Evolutionary conservation across 30 jellyfish, hydroid and myxozoan genomes (phyloP), one percentile per base, ranked within the genome.

Genomic region (Calvadosia cruxmelitensis): DNA sequence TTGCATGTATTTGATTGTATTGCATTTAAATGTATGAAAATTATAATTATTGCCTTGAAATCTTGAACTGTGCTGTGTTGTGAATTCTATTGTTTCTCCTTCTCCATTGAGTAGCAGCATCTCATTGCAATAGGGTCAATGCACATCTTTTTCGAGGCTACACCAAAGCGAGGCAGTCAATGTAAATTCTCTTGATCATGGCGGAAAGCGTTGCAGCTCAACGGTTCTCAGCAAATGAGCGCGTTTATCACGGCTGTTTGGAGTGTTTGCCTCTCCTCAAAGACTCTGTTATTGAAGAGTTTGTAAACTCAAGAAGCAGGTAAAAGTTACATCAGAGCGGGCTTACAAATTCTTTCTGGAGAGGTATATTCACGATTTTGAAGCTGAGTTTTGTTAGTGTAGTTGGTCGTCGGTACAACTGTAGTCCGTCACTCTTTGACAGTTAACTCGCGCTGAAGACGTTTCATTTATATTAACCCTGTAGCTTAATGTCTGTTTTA

Each of bases 91-190:
- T n/a, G n/a, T n/a, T n/a, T n/a, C n/a, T n/a, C n/a, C n/a, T n/a
- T n/a, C n/a, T n/a, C n/a, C n/a, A n/a, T n/a, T n/a, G n/a, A n/a
- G n/a, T n/a, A n/a, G n/a, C n/a, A n/a, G n/a, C n/a, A n/a, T n/a
- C n/a, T 42, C 20, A 20, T 42, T 20, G 20, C 57, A 10, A 42
- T 42, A 42, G 57, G 57, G 15, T 42, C 57, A 42, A 5, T 42
- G 57, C 57, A 42, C 57, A 42, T 42, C 57, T 42, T 42, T 42
- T 42, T 42, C 57, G 57, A 42, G 57, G 57, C 57, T 42, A 20
- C 57, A 42, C 20, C 57, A 42, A 42, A 42, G 57, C 57, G 57
- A 42, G 57, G 57, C 20, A 42, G 57, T 42, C 15, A 42, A 42
- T 42, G 57, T 42, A 42, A 20, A 5, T 42, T 10, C 20, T 20